These are phyloP conservation scores for Novumbra hubbsi DNA, from an alignment of 2,797 vertebrate species.

Conservation along the genomic window DNA sequence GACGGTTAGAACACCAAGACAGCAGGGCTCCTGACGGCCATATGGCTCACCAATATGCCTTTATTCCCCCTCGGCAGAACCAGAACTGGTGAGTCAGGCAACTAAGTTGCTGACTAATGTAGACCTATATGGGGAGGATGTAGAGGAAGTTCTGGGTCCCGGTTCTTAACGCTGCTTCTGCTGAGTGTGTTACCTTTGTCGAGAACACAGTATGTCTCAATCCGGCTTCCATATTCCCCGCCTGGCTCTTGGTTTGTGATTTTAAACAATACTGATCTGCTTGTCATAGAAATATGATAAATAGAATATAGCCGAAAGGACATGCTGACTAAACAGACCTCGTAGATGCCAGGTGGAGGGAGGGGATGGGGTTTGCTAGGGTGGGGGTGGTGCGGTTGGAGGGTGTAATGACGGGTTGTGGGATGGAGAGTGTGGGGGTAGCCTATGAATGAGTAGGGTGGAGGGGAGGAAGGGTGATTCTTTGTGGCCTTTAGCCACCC, in stretches of 20 bases:
- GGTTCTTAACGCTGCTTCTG: not conserved
- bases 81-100: constrained; percentile 47
- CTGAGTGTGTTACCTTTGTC: constrained; percentile 37
- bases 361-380: not conserved
- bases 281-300: not conserved
- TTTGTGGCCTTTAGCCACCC: constrained; percentile 54
- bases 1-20: constrained; percentile 13
- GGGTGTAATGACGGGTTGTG: not conserved
- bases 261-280: not conserved
- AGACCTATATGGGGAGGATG: not conserved
- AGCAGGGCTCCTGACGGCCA: constrained; percentile 44
- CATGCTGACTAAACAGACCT: not conserved
- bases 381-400: constrained; percentile 5
- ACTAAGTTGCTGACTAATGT: not conserved
- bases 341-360: not conserved
- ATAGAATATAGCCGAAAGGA: not conserved
- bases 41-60: constrained; percentile 66
- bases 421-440: constrained; percentile 4
- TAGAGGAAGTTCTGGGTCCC: not conserved
- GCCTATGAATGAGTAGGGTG: constrained; percentile 10
- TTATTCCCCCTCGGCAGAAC: constrained; percentile 35
- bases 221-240: constrained; percentile 6
- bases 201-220: constrained; percentile 51
- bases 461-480: constrained; percentile 26
- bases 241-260: too few species aligned